These are phyloP conservation scores for Fulmarus glacialis DNA, from an alignment of 2,113 vertebrate species.

Conservation along the genomic window DNA sequence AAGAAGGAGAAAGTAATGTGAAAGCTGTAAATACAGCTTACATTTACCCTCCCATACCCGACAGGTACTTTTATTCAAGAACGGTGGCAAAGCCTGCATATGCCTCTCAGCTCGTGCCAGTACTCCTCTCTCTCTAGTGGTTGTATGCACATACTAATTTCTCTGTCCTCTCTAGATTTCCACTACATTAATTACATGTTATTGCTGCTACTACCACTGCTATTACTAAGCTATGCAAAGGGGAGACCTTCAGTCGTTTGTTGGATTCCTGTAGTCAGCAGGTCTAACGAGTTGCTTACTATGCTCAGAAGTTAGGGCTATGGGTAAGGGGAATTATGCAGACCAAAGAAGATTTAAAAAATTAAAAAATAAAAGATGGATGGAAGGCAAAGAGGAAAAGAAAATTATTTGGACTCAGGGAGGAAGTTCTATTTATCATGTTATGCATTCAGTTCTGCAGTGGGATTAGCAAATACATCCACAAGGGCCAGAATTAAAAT, in stretches of 20 bases:
- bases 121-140: not conserved
- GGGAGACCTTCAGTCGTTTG: not conserved
- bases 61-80: not conserved
- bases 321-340: not conserved
- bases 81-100: not conserved
- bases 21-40: not conserved
- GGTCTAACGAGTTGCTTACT: not conserved
- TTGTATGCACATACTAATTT: constrained; percentile 14
- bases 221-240: constrained; percentile 12
- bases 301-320: not conserved
- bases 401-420: not conserved
- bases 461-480: not conserved
- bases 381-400: not conserved
- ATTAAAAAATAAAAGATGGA: not conserved
- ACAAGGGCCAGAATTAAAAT: not conserved
- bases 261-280: not conserved
- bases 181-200: constrained; percentile 29
- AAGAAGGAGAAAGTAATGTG: not conserved
- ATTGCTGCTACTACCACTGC: constrained; percentile 15
- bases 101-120: not conserved
- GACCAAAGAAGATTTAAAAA: not conserved
- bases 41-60: not conserved
- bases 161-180: constrained; percentile 12
- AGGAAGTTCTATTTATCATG: not conserved
- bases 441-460: not conserved